Base-by-base conservation (phyloP, 1,140 invertebrate species). In the Drosophila ambigua region DNA sequence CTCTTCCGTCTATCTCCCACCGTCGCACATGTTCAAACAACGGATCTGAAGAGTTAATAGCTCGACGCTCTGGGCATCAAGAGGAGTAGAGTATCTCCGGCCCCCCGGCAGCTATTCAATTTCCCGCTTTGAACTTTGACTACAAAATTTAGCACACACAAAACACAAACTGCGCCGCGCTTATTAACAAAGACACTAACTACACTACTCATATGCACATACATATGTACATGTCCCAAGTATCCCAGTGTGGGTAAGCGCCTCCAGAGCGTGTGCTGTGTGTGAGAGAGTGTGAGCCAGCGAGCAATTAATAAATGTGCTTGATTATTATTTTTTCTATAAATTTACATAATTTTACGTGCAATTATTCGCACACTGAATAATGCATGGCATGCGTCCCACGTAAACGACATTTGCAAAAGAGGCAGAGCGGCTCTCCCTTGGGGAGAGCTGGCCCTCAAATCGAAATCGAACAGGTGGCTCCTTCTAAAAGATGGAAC, bases 301-400 rank as follows among this genome's bases (percentile, higher is more conserved):
- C 57, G 63, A 73, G 52, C 64, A 79, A 69, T 73, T 80, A 64
- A 60, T 62, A 67, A 66, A 80, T 80, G 59, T 65, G 66, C 49
- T 73, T 68, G 45, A 54, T 52, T 75, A 41, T 58, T 57, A 46
- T 49, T 62, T 83, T 60, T 48, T 63, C 48, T 20, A 51, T 72
- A 49, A 49, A 65, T 79, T 76, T 73, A 73, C 73, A 80, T 85
- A 87, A 76, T 67, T 82, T 72, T 72, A 87, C 82, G 82, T 87
- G 82, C 82, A 66, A 76, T 79, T 82, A 87, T 82, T 85, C 57
- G 66, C 55, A 76, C 66, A 65, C 28, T 15, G 16, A 67, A 57
- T 43, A 62, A 74, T 79, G 72, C 58, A 72, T 24, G 23, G 23
- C 48, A 54, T 15, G 20, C 57, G 65, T 20, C 64, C 65, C 78